Evolutionary conservation across 1,140 invertebrate species (phyloP).

Genomic region (Brachionus manjavacas): DNA sequence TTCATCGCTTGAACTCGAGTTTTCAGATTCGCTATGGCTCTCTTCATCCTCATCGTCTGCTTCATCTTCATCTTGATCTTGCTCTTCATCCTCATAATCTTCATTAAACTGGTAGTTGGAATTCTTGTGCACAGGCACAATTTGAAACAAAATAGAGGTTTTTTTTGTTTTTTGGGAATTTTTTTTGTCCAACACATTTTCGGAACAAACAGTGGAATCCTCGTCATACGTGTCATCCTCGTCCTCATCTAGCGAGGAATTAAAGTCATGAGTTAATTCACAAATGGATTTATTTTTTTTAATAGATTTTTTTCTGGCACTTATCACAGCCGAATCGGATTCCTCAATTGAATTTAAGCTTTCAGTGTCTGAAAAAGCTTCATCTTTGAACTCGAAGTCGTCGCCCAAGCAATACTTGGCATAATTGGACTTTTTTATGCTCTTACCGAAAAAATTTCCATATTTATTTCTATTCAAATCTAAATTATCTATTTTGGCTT

Average conservation of each 20-base stretch:
- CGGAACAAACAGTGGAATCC: not conserved
- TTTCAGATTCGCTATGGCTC: not conserved
- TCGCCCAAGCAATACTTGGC: not conserved
- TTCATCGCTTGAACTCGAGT: not conserved
- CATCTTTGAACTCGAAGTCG: not conserved
- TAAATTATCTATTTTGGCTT: not conserved
- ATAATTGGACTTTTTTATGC: not conserved
- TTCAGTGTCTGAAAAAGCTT: not conserved
- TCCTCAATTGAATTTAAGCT: not conserved
- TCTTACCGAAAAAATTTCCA: not conserved
- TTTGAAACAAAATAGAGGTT: not conserved
- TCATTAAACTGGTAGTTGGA: not conserved
- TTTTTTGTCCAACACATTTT: not conserved
- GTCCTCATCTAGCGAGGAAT: not conserved
- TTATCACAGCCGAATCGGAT: not conserved
- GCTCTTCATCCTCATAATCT: not conserved
- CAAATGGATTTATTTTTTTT: not conserved
- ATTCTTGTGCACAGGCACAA: not conserved
- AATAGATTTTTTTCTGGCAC: not conserved
- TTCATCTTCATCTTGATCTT: not conserved
- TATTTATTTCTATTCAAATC: not conserved
- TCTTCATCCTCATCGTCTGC: not conserved
- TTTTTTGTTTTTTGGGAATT: not conserved
- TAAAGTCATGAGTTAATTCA: not conserved
- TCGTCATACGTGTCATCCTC: not conserved